phyloP scores from a whole-genome alignment of 2,888 invertebrate genomes.

The Xanthia icteritia region DNA sequence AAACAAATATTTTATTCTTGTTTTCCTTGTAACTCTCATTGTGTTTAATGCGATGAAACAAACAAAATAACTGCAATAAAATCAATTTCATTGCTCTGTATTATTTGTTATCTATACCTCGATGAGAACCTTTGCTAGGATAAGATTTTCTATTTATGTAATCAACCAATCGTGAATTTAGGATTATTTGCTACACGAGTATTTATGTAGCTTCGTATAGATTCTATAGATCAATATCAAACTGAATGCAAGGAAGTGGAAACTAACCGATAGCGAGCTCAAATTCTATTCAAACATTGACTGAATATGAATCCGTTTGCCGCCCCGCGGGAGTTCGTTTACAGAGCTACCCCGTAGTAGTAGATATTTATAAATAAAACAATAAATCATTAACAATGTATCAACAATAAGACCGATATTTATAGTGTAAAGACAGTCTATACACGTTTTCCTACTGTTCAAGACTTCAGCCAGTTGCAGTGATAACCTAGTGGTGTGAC shows the following conservation, averaged over 20 bases:
- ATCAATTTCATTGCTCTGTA: conserved; percentile 19
- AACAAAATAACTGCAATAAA: conserved; percentile 39
- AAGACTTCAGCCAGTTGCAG: neutral
- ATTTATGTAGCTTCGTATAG: neutral
- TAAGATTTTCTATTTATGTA: conserved; percentile 13
- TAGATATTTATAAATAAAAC: conserved; percentile 1
- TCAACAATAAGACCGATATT: neutral
- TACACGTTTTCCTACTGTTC: neutral
- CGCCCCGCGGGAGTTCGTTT: neutral
- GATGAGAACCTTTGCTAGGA: no score
- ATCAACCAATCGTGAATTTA: conserved; percentile 14
- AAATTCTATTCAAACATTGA: conserved; percentile 38
- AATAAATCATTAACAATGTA: neutral
- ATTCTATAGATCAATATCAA: conserved; percentile 16
- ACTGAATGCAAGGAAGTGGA: conserved; percentile 21
- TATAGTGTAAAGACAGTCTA: neutral
- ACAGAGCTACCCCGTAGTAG: neutral
- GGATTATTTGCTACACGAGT: neutral
- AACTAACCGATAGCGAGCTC: conserved; percentile 15
- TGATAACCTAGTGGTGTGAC: no score
- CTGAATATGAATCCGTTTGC: conserved; percentile 9
- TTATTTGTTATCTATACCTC: neutral
- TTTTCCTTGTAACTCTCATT: conserved; percentile 13
- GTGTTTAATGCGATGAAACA: neutral
- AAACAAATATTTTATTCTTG: conserved; percentile 9